Evolutionary conservation across 2,797 vertebrate species (phyloP), one percentile per base, ranked within the genome.

Genomic region (Jordanella pulchra): DNA sequence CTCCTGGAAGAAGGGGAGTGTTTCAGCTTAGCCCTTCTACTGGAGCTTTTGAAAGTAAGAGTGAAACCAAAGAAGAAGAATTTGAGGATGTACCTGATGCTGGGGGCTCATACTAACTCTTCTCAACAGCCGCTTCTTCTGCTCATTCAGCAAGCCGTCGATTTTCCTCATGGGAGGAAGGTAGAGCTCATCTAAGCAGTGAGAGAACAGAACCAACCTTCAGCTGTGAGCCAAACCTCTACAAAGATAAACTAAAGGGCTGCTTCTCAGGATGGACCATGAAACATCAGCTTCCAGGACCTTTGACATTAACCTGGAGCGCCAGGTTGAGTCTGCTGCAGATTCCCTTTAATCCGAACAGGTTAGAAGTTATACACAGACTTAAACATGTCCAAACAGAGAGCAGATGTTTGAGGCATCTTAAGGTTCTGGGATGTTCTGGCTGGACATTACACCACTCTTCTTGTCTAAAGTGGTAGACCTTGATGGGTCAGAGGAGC

Each of bases 131-230:
- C 95, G 95, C 85, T 95, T 95, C 91, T 97, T 97, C 88, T 96
- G 96, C 84, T 96, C 96, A 10, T 94, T 96, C 55, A 97, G 92
- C 78, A 97, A 94, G 30, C 95, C 86, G 2, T 97, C 96, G 0
- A 97, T 97, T 86, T 96, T 97, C 85, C 96, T 93, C 96, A 97
- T 97, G 58, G 96, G 95, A 0, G 96, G 96, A 56, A 97, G 95
- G 84, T 97, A 97, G 63, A 97, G 86, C 86, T 97, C 96, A 23
- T 97, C 96, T 97, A 86, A 51, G 65, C 65, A 39, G 55, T 66
- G 13, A 56, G 73, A 68, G 45, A 65, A 44, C 4, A 50, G 4
- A 71, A 65, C 13, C 63, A n/a, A 60, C 7, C 32, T 47, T 72
- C 23, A 35, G 35, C 45, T 45, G 67, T 2, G 6, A 47, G 39